Conservation (phyloP, 35 echinoderm and acorn worm genomes). For the Anneissia japonica region DNA sequence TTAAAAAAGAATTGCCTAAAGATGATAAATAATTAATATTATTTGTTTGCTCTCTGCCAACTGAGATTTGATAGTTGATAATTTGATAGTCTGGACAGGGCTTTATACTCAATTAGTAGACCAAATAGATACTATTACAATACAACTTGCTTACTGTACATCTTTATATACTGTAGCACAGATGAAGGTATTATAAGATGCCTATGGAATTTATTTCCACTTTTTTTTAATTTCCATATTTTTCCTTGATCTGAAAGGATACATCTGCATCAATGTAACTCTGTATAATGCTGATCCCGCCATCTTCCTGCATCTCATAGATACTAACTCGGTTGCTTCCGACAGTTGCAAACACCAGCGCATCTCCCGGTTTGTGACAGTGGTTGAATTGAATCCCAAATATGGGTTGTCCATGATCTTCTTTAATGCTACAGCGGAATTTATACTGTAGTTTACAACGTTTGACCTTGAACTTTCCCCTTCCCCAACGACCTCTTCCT, state of each 20-base stretch:
- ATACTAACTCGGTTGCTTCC: conserved; percentile 90
- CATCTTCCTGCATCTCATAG: conserved; percentile 74
- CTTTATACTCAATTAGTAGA: no score
- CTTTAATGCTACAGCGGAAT: conserved; percentile 67
- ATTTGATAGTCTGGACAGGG: no score
- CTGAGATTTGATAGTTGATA: no score
- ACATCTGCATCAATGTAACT: conserved; percentile 94
- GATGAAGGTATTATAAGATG: no score
- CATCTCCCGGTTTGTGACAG: conserved; percentile 67
- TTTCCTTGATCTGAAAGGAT: conserved; percentile 92
- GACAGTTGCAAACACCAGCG: conserved; percentile 62
- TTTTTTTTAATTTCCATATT: no score
- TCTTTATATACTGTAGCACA: no score
- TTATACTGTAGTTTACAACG: conserved; percentile 75
- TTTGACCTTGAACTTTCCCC: conserved; percentile 28
- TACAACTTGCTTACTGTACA: no score
- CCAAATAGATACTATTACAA: no score
- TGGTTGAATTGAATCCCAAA: conserved; percentile 88
- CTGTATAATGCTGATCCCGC: conserved; percentile 75
- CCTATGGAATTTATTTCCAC: no score
- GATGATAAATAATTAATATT: no score
- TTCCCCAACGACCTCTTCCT: conserved; percentile 13
- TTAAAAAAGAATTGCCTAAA: no score
- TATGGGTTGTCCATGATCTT: conserved; percentile 95
- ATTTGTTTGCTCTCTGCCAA: no score